These are phyloP conservation scores for Sardinella longiceps DNA, from an alignment of 2,797 vertebrate species.

Conservation along the genomic window DNA sequence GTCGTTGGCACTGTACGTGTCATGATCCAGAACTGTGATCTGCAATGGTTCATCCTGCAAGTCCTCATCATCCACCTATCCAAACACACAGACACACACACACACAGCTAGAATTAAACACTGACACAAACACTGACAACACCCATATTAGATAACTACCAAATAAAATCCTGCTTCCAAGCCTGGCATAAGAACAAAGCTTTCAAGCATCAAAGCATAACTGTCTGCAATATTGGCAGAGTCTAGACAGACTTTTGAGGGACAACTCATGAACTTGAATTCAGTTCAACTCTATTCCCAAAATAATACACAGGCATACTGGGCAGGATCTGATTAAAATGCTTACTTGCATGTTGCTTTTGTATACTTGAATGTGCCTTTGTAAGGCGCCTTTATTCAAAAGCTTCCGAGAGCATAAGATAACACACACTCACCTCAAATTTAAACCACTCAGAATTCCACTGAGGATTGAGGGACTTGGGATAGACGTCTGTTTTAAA, in stretches of 20 bases:
- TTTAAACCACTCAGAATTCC: constrained; percentile 99
- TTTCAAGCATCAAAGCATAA: not conserved
- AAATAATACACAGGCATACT: not conserved
- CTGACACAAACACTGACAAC: not conserved
- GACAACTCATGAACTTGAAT: too few species aligned
- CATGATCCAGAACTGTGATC: constrained; percentile 97
- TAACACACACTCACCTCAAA: constrained; percentile 86
- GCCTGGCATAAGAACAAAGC: not conserved
- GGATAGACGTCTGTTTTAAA: constrained; percentile 97
- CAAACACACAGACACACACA: not conserved
- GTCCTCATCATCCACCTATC: constrained; percentile 96
- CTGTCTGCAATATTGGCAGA: not conserved
- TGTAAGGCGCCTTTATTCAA: not conserved
- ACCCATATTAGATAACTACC: not conserved
- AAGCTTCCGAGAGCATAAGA: too few species aligned
- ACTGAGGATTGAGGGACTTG: constrained; percentile 97
- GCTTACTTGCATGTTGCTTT: not conserved
- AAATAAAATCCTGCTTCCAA: not conserved
- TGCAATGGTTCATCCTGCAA: constrained; percentile 96
- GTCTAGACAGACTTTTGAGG: too few species aligned
- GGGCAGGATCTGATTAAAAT: not conserved
- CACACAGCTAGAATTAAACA: not conserved
- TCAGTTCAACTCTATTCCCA: too few species aligned
- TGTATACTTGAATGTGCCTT: not conserved
- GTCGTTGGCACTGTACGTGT: constrained; percentile 98